phyloP scores from a whole-genome alignment of 2,797 vertebrate genomes.

The Anomalospiza imberbis region DNA sequence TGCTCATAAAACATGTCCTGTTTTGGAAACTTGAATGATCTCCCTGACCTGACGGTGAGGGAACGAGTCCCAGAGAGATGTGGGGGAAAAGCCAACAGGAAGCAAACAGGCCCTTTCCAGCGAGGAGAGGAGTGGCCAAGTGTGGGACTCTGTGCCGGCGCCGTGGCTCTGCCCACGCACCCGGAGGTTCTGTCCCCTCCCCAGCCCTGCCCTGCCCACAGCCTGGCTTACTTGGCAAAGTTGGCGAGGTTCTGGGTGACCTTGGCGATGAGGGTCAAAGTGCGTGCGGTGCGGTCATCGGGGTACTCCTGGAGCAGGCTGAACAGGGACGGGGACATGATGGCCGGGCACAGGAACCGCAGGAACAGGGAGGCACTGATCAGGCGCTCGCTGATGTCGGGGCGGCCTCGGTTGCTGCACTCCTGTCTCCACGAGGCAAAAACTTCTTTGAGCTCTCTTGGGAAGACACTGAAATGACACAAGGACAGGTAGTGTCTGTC shows the following conservation, averaged over 20 bases:
- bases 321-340: constrained; percentile 99
- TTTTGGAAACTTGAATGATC: constrained; percentile 39
- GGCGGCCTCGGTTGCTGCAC: constrained; percentile 92
- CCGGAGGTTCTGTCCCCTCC: neutral
- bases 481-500: neutral
- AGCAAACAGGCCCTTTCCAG: neutral
- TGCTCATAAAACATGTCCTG: neutral
- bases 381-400: constrained; percentile 95
- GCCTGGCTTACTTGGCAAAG: constrained; percentile 88
- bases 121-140: neutral
- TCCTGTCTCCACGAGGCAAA: constrained; percentile 97
- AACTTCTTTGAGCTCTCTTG: constrained; percentile 95
- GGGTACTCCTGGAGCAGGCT: constrained; percentile 96
- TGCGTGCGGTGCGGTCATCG: constrained; percentile 94
- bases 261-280: constrained; percentile 97
- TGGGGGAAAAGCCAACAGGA: neutral
- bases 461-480: constrained; percentile 85
- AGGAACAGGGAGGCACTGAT: constrained; percentile 97
- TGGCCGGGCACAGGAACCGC: constrained; percentile 95
- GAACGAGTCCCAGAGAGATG: neutral
- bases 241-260: constrained; percentile 99
- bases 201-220: neutral
- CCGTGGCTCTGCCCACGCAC: neutral
- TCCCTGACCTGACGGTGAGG: neutral
- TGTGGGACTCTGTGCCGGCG: accelerated